phyloP scores from a whole-genome alignment of 1,140 invertebrate genomes.

The Drosophila truncata region DNA sequence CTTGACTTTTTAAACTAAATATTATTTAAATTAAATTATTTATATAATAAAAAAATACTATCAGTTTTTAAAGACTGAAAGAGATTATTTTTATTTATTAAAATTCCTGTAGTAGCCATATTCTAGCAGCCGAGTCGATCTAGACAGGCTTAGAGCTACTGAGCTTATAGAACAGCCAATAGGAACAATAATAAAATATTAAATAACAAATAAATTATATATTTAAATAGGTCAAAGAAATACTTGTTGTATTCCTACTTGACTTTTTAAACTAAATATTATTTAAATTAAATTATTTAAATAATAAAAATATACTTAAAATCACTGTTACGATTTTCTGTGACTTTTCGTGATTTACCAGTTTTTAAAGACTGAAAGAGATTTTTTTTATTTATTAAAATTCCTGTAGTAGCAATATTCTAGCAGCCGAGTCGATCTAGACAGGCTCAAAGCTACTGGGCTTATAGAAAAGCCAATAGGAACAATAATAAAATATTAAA shows the following conservation, averaged over 20 bases:
- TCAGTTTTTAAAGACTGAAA: too few species aligned
- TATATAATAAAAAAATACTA: too few species aligned
- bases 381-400: too few species aligned
- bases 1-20: too few species aligned
- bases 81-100: too few species aligned
- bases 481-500: neutral
- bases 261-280: too few species aligned
- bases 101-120: too few species aligned
- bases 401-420: too few species aligned
- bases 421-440: neutral
- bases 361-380: too few species aligned
- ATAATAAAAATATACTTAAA: neutral
- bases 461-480: neutral
- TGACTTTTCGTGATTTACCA: neutral
- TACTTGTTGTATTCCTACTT: neutral
- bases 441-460: neutral
- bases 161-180: neutral
- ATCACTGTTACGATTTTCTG: neutral
- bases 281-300: too few species aligned
- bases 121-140: neutral
- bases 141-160: neutral
- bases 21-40: too few species aligned
- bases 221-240: neutral
- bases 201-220: neutral
- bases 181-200: neutral